Evolutionary conservation across 2,888 invertebrate genomes (phyloP).

Genomic region (Aspidapion aeneum): DNA sequence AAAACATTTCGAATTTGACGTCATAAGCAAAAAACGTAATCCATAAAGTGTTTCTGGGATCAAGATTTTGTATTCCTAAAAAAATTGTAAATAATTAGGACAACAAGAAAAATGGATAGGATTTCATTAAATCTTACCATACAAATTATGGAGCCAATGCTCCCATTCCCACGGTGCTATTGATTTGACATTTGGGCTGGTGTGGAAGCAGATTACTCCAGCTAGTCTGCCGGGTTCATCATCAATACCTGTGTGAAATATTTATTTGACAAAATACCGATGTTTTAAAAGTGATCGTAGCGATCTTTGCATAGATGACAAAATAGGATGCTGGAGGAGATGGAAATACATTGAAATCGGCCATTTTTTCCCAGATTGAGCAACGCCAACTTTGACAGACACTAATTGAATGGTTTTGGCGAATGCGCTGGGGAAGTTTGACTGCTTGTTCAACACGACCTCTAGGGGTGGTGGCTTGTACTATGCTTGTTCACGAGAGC

Average conservation of each 20-base stretch:
- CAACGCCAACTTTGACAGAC: too few relatives aligned
- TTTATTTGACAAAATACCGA: too few relatives aligned
- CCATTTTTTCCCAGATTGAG: too few relatives aligned
- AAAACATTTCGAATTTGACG: conserved; percentile 43
- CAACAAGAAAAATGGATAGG: background rate
- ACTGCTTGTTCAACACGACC: too few relatives aligned
- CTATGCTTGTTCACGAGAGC: too few relatives aligned
- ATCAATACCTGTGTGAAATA: too few relatives aligned
- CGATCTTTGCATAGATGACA: too few relatives aligned
- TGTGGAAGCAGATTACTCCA: conserved; percentile 43
- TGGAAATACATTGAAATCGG: background rate
- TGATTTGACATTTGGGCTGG: conserved; percentile 55
- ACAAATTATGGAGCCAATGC: conserved; percentile 55
- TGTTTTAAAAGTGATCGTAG: too few relatives aligned
- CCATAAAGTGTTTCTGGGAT: conserved; percentile 56
- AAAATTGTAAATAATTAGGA: conserved; percentile 4
- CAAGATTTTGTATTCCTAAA: conserved; percentile 43
- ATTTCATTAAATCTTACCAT: conserved; percentile 32
- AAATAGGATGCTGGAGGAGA: too few relatives aligned
- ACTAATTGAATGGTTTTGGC: too few relatives aligned
- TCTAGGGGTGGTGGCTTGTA: too few relatives aligned
- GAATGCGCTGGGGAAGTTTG: too few relatives aligned
- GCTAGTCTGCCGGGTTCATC: conserved; percentile 43
- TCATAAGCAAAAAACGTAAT: conserved; percentile 59
- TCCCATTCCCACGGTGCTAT: conserved; percentile 56